phyloP scores from a whole-genome alignment of 2,797 vertebrate species.

The Potorous gilbertii region DNA sequence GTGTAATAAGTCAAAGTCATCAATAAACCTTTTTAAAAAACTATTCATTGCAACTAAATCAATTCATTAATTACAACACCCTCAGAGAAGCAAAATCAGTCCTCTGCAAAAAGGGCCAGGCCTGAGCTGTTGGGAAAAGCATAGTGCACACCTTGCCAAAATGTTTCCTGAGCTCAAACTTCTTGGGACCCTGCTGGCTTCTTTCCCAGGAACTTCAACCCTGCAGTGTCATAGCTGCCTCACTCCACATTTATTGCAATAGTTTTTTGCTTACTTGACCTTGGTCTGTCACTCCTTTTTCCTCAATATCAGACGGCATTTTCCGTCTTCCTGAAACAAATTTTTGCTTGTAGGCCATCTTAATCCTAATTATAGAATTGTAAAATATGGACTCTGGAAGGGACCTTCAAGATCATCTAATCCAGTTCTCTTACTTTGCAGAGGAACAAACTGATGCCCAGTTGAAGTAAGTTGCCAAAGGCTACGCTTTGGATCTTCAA shows the following conservation, averaged over 20 bases:
- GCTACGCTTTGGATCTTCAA: background rate
- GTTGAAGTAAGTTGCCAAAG: background rate
- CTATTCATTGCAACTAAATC: background rate
- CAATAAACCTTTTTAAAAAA: background rate
- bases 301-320: background rate
- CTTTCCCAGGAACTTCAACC: background rate
- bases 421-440: background rate
- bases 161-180: background rate
- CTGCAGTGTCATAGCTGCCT: background rate
- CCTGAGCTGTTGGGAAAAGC: background rate
- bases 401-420: background rate
- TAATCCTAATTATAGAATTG: background rate
- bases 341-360: background rate
- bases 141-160: background rate
- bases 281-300: background rate
- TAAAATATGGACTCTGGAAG: background rate
- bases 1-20: background rate
- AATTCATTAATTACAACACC: background rate
- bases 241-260: background rate
- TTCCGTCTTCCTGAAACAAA: background rate
- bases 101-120: background rate
- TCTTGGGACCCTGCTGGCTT: background rate
- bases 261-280: background rate
- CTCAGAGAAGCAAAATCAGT: background rate
- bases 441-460: background rate